Evolutionary conservation across 2,797 vertebrate species (phyloP).

Genomic region (Setipinna tenuifilis): DNA sequence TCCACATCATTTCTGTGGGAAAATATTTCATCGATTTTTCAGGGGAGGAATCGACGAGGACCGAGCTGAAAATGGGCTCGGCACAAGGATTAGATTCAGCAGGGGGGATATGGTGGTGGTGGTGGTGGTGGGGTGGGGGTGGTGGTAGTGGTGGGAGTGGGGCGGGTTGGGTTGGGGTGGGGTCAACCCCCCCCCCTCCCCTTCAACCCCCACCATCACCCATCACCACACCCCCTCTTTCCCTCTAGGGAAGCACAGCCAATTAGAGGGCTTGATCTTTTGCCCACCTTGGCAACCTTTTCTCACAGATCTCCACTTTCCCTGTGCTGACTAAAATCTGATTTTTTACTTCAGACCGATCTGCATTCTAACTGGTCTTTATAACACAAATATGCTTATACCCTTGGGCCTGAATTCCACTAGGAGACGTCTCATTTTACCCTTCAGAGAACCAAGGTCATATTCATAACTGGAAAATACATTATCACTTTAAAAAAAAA

Average conservation of each 20-base stretch:
- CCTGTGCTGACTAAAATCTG: not conserved
- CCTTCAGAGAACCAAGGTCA: too few species aligned
- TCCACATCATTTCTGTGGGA: slow-evolving; percentile 79
- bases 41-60: slow-evolving; percentile 67
- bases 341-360: not conserved
- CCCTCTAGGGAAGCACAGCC: slow-evolving; percentile 33
- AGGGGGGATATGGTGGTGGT: slow-evolving; percentile 61
- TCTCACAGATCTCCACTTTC: slow-evolving; percentile 18
- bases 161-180: not conserved
- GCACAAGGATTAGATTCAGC: slow-evolving; percentile 76
- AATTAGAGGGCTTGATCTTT: slow-evolving; percentile 47
- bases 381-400: too few species aligned
- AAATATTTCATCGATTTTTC: slow-evolving; percentile 80
- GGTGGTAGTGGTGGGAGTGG: too few species aligned
- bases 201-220: not conserved
- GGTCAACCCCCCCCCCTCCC: slow-evolving; percentile 23
- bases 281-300: slow-evolving; percentile 43
- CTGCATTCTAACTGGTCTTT: not conserved
- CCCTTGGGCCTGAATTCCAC: too few species aligned
- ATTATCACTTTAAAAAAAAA: too few species aligned
- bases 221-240: slow-evolving; percentile 24
- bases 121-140: slow-evolving; percentile 32
- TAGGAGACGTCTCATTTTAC: too few species aligned
- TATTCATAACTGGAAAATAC: too few species aligned
- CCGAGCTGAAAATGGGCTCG: slow-evolving; percentile 66